Percentiles rank a stretch among this genome's conserved stretches.
These are phyloP conservation scores for Bungarus multicinctus DNA, from an alignment of 2,113 vertebrate genomes.

Conservation along the genomic window DNA sequence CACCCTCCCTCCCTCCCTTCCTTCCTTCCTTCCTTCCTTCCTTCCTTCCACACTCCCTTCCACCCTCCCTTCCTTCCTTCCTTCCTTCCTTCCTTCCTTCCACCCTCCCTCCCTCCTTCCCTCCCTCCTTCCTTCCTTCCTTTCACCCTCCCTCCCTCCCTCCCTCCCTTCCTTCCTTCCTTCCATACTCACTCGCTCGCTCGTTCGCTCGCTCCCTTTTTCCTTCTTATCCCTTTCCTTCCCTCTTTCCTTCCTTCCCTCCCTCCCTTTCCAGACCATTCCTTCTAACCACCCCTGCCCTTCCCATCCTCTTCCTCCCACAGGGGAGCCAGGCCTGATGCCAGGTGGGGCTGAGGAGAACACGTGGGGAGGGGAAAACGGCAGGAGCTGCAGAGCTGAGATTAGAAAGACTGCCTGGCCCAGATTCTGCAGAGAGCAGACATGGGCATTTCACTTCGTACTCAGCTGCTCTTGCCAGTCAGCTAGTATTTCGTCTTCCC, in stretches of 20 bases:
- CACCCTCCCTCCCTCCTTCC: too few species aligned
- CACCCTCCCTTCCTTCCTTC: too few species aligned
- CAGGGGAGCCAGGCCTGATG: not conserved
- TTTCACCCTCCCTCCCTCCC: fast-evolving
- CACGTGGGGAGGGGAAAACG: too few species aligned
- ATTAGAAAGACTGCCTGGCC: not conserved
- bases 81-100: not conserved
- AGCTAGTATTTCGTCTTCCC: not conserved
- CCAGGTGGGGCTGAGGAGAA: not conserved
- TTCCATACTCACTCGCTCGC: not conserved
- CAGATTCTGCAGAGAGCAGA: not conserved
- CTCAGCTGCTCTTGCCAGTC: not conserved
- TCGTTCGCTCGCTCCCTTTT: too few species aligned
- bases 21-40: not conserved
- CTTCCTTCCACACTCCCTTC: too few species aligned
- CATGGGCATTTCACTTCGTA: not conserved
- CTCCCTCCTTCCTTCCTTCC: not conserved
- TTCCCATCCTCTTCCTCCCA: not conserved
- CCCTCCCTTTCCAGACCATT: not conserved
- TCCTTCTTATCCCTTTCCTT: too few species aligned
- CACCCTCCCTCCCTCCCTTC: too few species aligned
- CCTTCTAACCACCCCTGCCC: not conserved
- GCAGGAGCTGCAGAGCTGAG: not conserved
- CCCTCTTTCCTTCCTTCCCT: not conserved
- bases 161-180: not conserved